Conservation (phyloP, 2,888 invertebrate genomes). For the Phaedon cochleariae region DNA sequence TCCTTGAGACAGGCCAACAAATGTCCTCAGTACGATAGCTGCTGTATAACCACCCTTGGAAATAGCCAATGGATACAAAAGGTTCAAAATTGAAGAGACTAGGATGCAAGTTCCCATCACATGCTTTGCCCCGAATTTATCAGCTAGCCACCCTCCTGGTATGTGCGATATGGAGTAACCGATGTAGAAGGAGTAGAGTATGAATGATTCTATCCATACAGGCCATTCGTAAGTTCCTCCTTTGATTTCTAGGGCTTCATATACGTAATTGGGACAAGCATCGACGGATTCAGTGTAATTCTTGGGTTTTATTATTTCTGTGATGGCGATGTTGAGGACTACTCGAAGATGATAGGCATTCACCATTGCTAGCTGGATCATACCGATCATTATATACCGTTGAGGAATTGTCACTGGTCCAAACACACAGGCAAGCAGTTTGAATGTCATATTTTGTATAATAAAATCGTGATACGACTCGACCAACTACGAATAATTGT, state of each 20-base stretch:
- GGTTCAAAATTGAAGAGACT: slow-evolving; percentile 79
- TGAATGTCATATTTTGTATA: slow-evolving; percentile 32
- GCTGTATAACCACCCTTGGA: slow-evolving; percentile 72
- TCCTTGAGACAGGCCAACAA: slow-evolving; percentile 76
- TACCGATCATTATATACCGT: slow-evolving; percentile 68
- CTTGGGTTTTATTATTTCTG: slow-evolving; percentile 53
- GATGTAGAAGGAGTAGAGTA: slow-evolving; percentile 84
- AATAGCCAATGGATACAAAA: slow-evolving; percentile 76
- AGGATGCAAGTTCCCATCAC: slow-evolving; percentile 81
- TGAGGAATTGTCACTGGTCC: slow-evolving; percentile 40
- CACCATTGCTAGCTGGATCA: slow-evolving; percentile 57
- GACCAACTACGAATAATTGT: too few relatives aligned
- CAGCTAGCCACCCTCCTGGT: slow-evolving; percentile 82
- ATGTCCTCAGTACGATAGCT: slow-evolving; percentile 73
- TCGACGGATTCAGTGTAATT: slow-evolving; percentile 14
- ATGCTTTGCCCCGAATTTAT: slow-evolving; percentile 84
- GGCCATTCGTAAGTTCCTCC: slow-evolving; percentile 68
- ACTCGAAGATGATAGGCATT: slow-evolving; percentile 57
- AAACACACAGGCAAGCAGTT: slow-evolving; percentile 34
- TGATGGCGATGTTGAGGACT: slow-evolving; percentile 59
- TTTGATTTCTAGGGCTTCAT: slow-evolving; percentile 12
- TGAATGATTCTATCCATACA: slow-evolving; percentile 74
- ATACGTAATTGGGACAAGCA: slow-evolving; percentile 26
- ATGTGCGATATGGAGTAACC: slow-evolving; percentile 85
- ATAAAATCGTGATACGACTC: too few relatives aligned